Percentiles rank a stretch among this genome's conserved stretches.
Evolutionary conservation across 2,113 vertebrate genomes (phyloP).

Genomic region (Chlamydotis undulata): DNA sequence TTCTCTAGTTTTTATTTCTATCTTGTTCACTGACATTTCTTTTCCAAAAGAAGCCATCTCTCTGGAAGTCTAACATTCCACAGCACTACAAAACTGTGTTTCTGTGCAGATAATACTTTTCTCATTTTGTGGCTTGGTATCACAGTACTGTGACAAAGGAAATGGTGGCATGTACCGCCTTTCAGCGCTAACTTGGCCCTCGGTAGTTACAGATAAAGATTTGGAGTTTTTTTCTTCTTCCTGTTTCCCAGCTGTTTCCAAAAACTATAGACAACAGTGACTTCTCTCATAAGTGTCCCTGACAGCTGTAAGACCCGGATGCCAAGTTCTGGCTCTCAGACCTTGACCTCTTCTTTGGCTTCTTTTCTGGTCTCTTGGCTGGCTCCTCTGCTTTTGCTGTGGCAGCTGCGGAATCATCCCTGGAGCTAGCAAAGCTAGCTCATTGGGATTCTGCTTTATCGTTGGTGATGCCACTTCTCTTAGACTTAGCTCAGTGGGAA

Average conservation of each 20-base stretch:
- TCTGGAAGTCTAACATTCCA: not conserved
- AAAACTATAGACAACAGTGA: not conserved
- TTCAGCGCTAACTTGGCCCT: not conserved
- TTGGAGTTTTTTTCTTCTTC: not conserved
- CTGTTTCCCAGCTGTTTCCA: not conserved
- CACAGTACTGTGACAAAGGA: not conserved
- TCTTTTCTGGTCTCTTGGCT: conserved; percentile 16
- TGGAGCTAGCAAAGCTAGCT: not conserved
- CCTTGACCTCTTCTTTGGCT: not conserved
- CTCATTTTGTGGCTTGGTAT: not conserved
- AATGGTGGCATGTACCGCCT: not conserved
- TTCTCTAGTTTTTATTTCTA: not conserved
- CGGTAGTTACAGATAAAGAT: not conserved
- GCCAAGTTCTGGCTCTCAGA: conserved; percentile 24
- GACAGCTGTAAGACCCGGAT: conserved; percentile 26
- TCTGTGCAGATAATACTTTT: not conserved
- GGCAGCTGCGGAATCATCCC: not conserved
- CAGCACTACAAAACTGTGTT: not conserved
- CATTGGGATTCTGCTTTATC: not conserved
- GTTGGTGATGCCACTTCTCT: not conserved
- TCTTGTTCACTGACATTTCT: not conserved
- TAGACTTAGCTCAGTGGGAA: not conserved
- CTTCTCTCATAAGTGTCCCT: not conserved
- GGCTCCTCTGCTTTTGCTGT: not conserved
- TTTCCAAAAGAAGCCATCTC: not conserved